Conservation (phyloP, 1,140 invertebrate genomes). For the Trichonephila clavipes region DNA sequence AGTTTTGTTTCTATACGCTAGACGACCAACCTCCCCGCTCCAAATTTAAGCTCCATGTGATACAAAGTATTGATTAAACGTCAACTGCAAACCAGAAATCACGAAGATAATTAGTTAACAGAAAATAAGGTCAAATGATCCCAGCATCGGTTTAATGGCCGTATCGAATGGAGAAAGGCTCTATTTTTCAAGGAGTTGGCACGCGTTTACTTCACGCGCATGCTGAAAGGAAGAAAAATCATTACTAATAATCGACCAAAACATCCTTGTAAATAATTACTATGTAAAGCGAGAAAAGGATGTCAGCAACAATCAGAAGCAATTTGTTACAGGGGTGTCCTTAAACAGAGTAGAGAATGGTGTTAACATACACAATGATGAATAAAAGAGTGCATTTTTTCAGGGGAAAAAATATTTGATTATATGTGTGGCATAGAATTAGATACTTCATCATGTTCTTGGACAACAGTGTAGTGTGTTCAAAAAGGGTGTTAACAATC, state of each 20-base stretch:
- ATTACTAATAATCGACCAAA: neutral
- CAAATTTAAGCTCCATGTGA: neutral
- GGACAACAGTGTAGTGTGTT: too few species aligned
- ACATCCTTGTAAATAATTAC: conserved; percentile 32
- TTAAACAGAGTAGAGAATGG: neutral
- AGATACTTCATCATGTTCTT: too few species aligned
- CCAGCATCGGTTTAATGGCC: neutral
- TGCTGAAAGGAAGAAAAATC: neutral
- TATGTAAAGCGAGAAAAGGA: neutral
- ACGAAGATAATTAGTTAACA: neutral
- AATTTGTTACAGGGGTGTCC: neutral
- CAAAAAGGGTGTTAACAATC: too few species aligned
- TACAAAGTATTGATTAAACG: neutral
- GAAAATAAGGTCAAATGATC: neutral
- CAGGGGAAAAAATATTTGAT: too few species aligned
- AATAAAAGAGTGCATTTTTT: too few species aligned
- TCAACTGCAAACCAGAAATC: neutral
- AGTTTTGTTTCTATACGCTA: neutral
- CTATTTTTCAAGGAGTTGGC: neutral
- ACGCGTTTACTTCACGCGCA: neutral
- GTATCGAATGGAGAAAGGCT: neutral
- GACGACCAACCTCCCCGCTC: neutral
- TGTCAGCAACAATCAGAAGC: neutral
- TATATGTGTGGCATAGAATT: too few species aligned
- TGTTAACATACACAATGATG: neutral